Conservation (phyloP, 2,888 invertebrate genomes). For the Anticlea derivata region DNA sequence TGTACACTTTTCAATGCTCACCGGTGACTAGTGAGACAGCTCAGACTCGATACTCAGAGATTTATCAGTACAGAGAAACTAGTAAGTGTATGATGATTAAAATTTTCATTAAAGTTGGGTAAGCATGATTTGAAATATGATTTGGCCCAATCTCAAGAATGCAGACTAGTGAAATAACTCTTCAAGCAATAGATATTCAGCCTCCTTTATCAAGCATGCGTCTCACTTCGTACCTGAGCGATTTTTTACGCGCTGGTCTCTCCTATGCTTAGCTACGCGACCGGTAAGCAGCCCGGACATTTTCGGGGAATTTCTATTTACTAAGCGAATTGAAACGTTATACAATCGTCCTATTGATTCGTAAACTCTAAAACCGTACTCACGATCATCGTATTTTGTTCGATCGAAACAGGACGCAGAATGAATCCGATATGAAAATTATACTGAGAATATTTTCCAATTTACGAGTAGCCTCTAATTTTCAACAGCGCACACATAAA, state of each 20-base stretch:
- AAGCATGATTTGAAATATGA: slow-evolving; percentile 28
- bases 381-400: slow-evolving; percentile 57
- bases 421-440: slow-evolving; percentile 13
- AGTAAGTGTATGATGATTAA: neutral
- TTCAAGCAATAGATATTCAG: slow-evolving; percentile 59
- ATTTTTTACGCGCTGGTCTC: slow-evolving; percentile 64
- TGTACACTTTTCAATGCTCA: too few relatives aligned
- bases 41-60: too few relatives aligned
- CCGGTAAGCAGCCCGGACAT: slow-evolving; percentile 74
- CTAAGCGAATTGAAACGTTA: slow-evolving; percentile 41
- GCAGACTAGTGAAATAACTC: slow-evolving; percentile 49
- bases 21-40: too few relatives aligned
- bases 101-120: slow-evolving; percentile 5
- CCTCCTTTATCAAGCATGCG: slow-evolving; percentile 59
- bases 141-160: slow-evolving; percentile 38
- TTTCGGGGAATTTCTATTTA: slow-evolving; percentile 44
- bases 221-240: slow-evolving; percentile 69
- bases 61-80: slow-evolving; percentile 3
- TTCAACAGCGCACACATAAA: slow-evolving; percentile 33
- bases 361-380: slow-evolving; percentile 56
- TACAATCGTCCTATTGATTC: slow-evolving; percentile 54
- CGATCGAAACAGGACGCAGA: slow-evolving; percentile 39
- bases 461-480: slow-evolving; percentile 36
- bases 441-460: slow-evolving; percentile 16
- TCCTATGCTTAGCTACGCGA: slow-evolving; percentile 70